phyloP scores from a whole-genome alignment of 2,113 vertebrate genomes.

The Hydrolagus affinis region DNA sequence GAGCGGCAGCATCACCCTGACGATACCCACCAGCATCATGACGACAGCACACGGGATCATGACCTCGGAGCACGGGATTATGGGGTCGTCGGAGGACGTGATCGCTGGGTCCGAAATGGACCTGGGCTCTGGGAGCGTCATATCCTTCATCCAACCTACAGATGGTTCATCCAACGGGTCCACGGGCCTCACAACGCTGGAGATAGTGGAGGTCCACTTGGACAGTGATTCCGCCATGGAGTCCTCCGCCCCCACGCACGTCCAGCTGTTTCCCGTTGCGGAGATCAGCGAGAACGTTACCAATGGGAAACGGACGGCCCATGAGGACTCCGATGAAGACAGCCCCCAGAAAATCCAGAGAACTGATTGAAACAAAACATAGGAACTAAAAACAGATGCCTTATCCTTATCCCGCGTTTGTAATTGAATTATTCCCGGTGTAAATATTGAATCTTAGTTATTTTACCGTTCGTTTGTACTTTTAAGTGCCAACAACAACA shows the following conservation, averaged over 20 bases:
- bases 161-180: slow-evolving; percentile 30
- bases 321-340: slow-evolving; percentile 32
- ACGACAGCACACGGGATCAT: slow-evolving; percentile 22
- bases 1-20: slow-evolving; percentile 33
- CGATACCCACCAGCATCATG: slow-evolving; percentile 29
- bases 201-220: slow-evolving; percentile 41
- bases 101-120: not conserved
- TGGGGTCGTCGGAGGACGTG: not conserved
- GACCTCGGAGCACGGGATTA: slow-evolving; percentile 10
- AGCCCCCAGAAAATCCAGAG: slow-evolving; percentile 39
- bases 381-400: slow-evolving; percentile 10
- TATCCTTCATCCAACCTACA: slow-evolving; percentile 34
- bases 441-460: slow-evolving; percentile 10
- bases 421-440: not conserved
- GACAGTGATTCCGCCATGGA: slow-evolving; percentile 26
- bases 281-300: slow-evolving; percentile 29
- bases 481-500: not conserved
- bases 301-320: slow-evolving; percentile 36
- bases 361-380: slow-evolving; percentile 35
- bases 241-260: slow-evolving; percentile 30
- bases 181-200: slow-evolving; percentile 36
- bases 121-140: slow-evolving; percentile 4
- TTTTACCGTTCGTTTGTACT: not conserved
- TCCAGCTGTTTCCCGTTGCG: slow-evolving; percentile 28
- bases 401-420: slow-evolving; percentile 9